Conservation (phyloP, 53 echinoderm and acorn worm species). For the Luidia sarsii region DNA sequence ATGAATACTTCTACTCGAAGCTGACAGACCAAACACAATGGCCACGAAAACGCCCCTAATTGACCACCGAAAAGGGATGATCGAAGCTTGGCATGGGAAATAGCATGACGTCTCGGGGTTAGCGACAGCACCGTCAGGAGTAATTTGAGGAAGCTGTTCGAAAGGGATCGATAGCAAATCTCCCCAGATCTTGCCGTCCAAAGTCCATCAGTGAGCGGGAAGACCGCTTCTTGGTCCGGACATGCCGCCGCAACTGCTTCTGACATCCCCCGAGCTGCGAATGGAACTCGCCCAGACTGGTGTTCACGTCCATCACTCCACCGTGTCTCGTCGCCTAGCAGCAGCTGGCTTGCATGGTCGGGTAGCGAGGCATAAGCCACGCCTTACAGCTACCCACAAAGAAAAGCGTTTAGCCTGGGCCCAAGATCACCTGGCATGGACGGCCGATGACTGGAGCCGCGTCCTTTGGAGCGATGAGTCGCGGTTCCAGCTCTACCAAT, state of each 20-base stretch:
- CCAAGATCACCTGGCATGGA: conserved; percentile 10
- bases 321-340: not conserved
- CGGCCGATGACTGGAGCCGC: not conserved
- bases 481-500: not conserved
- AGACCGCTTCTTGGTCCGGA: conserved; percentile 13
- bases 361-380: conserved; percentile 29
- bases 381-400: conserved; percentile 9
- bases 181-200: conserved; percentile 15
- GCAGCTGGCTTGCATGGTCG: conserved; percentile 15
- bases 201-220: not conserved
- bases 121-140: not conserved
- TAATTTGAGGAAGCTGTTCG: conserved; percentile 4
- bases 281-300: conserved; percentile 1
- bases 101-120: conserved; percentile 15
- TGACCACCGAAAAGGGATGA: conserved; percentile 20
- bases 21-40: not conserved
- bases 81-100: conserved; percentile 15
- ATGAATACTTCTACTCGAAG: not conserved
- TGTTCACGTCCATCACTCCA: not conserved
- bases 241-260: conserved; percentile 3
- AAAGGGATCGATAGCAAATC: conserved; percentile 14
- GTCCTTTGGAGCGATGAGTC: conserved; percentile 23
- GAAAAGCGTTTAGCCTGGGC: conserved; percentile 15
- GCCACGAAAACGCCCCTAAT: not conserved
- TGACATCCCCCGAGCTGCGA: conserved; percentile 10